These are phyloP conservation scores for Tetramorium simillimum DNA, from an alignment of 1,140 invertebrate species.

Conservation along the genomic window DNA sequence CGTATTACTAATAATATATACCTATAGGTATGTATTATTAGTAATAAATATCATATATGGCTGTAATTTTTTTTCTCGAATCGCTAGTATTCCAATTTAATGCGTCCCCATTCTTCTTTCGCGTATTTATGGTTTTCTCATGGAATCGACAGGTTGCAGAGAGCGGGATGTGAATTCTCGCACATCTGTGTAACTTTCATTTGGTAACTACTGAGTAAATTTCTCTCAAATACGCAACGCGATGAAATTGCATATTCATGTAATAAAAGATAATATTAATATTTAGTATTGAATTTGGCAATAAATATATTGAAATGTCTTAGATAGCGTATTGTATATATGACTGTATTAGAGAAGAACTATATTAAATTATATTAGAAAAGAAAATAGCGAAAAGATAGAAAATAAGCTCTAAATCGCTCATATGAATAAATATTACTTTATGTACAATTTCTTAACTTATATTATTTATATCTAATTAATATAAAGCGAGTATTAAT, in stretches of 20 bases:
- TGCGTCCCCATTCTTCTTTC: conserved; percentile 21
- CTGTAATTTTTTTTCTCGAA: conserved; percentile 14
- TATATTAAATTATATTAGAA: neutral
- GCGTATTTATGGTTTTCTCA: neutral
- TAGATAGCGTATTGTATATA: too few species aligned
- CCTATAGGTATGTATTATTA: too few species aligned
- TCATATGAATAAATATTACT: neutral
- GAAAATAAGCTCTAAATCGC: neutral
- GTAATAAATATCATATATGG: too few species aligned
- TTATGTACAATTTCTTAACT: neutral
- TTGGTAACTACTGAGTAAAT: conserved; percentile 33
- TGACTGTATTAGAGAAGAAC: neutral
- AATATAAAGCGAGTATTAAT: neutral
- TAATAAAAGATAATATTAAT: neutral
- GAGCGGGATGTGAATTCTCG: conserved; percentile 36
- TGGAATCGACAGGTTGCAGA: conserved; percentile 32
- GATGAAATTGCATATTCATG: conserved; percentile 36
- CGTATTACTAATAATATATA: neutral
- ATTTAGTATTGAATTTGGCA: conserved; percentile 8
- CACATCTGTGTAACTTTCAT: conserved; percentile 55
- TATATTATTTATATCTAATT: neutral
- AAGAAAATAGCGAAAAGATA: neutral
- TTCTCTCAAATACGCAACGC: neutral
- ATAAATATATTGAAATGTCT: neutral
- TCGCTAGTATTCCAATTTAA: conserved; percentile 14